Evolutionary conservation across 2,113 vertebrate species (phyloP).

Genomic region (Bos taurus): ARS-UCD2.0 NC_037328.1:49506501-49507000

Average conservation of each 20-base stretch:
- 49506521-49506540: not conserved
- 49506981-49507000: not conserved
- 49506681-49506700: not conserved
- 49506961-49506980: not conserved
- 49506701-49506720: not conserved
- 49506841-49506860: not conserved
- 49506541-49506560: not conserved
- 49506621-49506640: not conserved
- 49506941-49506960: not conserved
- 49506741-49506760: not conserved
- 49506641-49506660: not conserved
- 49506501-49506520: not conserved
- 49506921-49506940: not conserved
- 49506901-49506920: not conserved
- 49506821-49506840: not conserved
- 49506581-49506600: not conserved
- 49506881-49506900: not conserved
- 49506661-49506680: not conserved
- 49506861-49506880: not conserved
- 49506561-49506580: not conserved
- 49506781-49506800: not conserved
- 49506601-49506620: not conserved
- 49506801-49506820: not conserved
- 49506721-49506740: not conserved
- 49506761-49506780: not conserved